Base-by-base conservation (phyloP, 2,888 invertebrate species). In the Megamerina dolium region DNA sequence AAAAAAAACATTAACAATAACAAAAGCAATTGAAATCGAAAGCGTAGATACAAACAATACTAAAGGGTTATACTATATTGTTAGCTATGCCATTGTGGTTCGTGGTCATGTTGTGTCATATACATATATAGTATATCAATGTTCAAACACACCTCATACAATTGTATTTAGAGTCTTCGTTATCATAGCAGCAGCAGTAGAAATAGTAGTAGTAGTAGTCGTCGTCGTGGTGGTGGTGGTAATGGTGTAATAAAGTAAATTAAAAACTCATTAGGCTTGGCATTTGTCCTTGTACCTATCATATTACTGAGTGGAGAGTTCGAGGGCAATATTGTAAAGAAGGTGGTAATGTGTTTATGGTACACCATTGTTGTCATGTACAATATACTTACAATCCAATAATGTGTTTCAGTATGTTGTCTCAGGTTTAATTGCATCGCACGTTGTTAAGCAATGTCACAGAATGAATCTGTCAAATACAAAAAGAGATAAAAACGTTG, bases 341-440 rank as follows among this genome's bases (percentile, higher is more conserved):
- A n/a, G 5, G 4, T 27, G 27, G 27, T 10, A 27, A n/a, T 27
- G 27, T 5, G 27, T 27, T 27, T 3, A 27, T 3, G 27, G 3
- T 27, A 13, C 3, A 13, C 13, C 13, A 3, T 10, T 3, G 27
- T 27, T n/a, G n/a, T n/a, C n/a, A n/a, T n/a, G n/a, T n/a, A n/a
- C n/a, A n/a, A n/a, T n/a, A 46, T 62, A 70, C 71, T 71, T 52
- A 72, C 71, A 65, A 72, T 68, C 72, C 72, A 72, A 60, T 68
- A 68, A 63, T 72, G 69, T 60, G 68, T 62, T 62, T 63, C 64
- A 58, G 68, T 60, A 55, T 61, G 58, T 53, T 59, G 64, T 58
- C 67, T 68, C 57, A 64, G 59, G 64, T 68, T 69, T 65, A 72
- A 59, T 72, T 68, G 68, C 71, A 72, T 72, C 63, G 66, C 71